Evolutionary conservation across 2,888 invertebrate genomes (phyloP).

Genomic region (Ischnus inquisitorius): DNA sequence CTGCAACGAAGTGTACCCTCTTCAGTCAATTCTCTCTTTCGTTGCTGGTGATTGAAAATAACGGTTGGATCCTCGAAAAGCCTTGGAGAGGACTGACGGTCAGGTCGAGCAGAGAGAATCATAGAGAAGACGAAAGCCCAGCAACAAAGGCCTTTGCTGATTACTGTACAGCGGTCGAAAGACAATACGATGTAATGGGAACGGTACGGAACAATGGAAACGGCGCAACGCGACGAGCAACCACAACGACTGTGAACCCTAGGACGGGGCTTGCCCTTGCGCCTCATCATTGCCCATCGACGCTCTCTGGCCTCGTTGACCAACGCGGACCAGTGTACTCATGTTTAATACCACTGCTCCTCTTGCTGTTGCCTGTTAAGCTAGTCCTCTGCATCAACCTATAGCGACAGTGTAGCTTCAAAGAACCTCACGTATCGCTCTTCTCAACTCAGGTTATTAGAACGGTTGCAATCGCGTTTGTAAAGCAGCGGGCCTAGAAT

Average conservation of each 20-base stretch:
- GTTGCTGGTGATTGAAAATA: conserved; percentile 26
- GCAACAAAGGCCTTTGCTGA: conserved; percentile 74
- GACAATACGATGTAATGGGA: conserved; percentile 77
- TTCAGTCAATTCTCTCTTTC: conserved; percentile 1
- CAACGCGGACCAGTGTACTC: conserved; percentile 14
- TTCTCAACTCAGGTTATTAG: too few species aligned
- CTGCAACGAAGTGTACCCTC: neutral
- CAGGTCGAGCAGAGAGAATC: conserved; percentile 41
- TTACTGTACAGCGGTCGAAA: conserved; percentile 73
- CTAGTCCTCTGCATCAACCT: neutral
- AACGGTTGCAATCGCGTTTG: too few species aligned
- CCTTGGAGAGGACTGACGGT: conserved; percentile 2
- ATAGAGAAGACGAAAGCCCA: conserved; percentile 54
- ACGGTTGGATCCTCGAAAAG: conserved; percentile 19
- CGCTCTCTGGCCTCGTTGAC: conserved; percentile 32
- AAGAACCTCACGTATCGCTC: neutral
- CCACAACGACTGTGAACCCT: conserved; percentile 34
- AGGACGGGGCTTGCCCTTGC: conserved; percentile 6
- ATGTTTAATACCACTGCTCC: conserved; percentile 16
- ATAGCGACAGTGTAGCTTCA: neutral
- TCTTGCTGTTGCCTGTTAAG: neutral
- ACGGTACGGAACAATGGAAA: conserved; percentile 74
- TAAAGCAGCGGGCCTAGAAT: too few species aligned
- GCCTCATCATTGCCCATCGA: conserved; percentile 59
- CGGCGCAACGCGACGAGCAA: conserved; percentile 29